A percentile compares a stretch with the other conserved stretches of the same genome.
These are phyloP conservation scores for Pterois miles DNA, from an alignment of 2,797 vertebrate genomes.

Conservation along the genomic window DNA sequence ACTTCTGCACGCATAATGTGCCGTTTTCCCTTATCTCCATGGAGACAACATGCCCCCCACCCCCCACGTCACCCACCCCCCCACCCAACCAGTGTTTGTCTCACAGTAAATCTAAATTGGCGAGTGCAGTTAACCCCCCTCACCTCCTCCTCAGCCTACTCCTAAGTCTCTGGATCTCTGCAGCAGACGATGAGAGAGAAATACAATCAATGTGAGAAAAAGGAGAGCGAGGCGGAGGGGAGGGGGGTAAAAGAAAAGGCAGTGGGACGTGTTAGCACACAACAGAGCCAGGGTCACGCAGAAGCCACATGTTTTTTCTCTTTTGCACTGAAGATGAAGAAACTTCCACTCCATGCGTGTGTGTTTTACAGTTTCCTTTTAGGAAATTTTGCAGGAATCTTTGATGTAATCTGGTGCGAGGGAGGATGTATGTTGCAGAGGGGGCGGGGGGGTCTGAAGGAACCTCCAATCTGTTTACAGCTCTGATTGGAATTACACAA, in stretches of 20 bases:
- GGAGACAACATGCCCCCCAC: conserved; percentile 66
- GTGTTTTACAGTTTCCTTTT: conserved; percentile 10
- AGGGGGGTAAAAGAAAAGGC: conserved; percentile 23
- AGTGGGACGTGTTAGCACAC: conserved; percentile 59
- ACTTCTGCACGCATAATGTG: conserved; percentile 39
- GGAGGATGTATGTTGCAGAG: conserved; percentile 10
- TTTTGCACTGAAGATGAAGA: conserved; percentile 14
- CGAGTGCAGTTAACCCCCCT: conserved; percentile 73
- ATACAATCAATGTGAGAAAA: conserved; percentile 56
- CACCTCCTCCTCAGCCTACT: conserved; percentile 54
- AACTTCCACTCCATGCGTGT: not conserved
- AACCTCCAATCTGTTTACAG: conserved; percentile 82
- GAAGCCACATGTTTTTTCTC: conserved; percentile 17
- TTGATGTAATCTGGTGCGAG: conserved; percentile 73
- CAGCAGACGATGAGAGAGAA: conserved; percentile 55
- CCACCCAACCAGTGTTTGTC: conserved; percentile 66
- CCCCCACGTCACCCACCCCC: not conserved
- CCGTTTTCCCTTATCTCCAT: conserved; percentile 71
- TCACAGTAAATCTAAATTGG: conserved; percentile 81
- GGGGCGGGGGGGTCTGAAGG: conserved; percentile 61
- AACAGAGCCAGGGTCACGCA: conserved; percentile 51
- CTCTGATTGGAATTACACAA: conserved; percentile 82
- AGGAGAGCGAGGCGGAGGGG: conserved; percentile 17
- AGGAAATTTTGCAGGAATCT: conserved; percentile 48
- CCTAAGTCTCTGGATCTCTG: conserved; percentile 47